These are phyloP conservation scores for Ecdyonurus torrentis DNA, from an alignment of 2,888 invertebrate genomes.

Conservation along the genomic window DNA sequence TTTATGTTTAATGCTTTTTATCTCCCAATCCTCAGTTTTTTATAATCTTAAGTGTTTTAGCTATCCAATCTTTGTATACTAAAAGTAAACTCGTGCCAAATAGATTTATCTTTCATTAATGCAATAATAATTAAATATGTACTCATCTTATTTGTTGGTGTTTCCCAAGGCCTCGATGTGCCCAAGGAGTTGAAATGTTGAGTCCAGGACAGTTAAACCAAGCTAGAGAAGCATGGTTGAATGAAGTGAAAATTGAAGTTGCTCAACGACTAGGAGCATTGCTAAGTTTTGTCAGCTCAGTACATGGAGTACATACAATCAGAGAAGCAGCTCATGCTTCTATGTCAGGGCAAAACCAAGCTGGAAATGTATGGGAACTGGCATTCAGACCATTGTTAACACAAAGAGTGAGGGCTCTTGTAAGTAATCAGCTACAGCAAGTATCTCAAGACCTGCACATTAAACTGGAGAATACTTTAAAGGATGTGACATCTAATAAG, in stretches of 20 bases:
- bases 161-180: not conserved
- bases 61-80: not conserved
- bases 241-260: not conserved
- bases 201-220: not conserved
- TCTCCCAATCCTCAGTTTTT: too few relatives aligned
- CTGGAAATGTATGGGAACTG: slow-evolving; percentile 47
- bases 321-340: slow-evolving; percentile 39
- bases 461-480: slow-evolving; percentile 19
- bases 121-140: too few relatives aligned
- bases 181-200: not conserved
- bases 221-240: not conserved
- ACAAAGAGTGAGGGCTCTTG: slow-evolving; percentile 43
- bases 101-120: too few relatives aligned
- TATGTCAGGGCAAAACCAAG: not conserved
- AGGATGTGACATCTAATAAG: slow-evolving; percentile 26
- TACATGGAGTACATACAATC: slow-evolving; percentile 54
- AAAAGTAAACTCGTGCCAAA: not conserved
- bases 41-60: not conserved
- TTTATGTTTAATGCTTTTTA: too few relatives aligned
- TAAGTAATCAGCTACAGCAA: slow-evolving; percentile 28
- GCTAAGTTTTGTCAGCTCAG: slow-evolving; percentile 20
- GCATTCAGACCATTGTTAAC: slow-evolving; percentile 59
- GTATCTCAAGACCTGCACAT: slow-evolving; percentile 28
- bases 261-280: not conserved
- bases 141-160: too few relatives aligned